Percentiles rank a stretch among this genome's conserved stretches.
These are phyloP conservation scores for Drosophila sordidula DNA, from an alignment of 2,888 invertebrate genomes.

Conservation along the genomic window DNA sequence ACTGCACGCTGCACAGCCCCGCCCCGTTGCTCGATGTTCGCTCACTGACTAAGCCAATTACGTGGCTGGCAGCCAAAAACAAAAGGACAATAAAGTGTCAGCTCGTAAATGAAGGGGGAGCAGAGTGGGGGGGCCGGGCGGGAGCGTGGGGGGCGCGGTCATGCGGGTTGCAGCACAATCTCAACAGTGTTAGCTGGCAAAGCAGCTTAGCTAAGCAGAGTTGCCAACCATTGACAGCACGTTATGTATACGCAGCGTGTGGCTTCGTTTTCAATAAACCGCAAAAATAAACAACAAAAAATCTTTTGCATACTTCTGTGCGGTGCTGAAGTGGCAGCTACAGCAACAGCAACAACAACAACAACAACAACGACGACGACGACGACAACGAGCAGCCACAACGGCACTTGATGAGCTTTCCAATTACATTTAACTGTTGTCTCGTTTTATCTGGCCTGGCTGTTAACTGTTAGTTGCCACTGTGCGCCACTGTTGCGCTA, in stretches of 20 bases:
- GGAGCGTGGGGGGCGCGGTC: too few relatives aligned
- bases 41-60: constrained; percentile 65
- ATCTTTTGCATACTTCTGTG: constrained; percentile 70
- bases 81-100: constrained; percentile 74
- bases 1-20: constrained; percentile 21
- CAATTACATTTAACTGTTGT: constrained; percentile 71
- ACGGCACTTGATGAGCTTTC: constrained; percentile 66
- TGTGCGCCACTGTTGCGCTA: constrained; percentile 37
- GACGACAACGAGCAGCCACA: constrained; percentile 24
- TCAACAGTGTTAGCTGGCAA: constrained; percentile 23
- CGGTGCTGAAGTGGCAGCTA: constrained; percentile 54
- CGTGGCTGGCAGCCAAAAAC: constrained; percentile 55
- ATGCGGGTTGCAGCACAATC: constrained; percentile 14
- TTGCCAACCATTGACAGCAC: constrained; percentile 30
- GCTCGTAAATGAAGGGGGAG: constrained; percentile 57
- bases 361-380: constrained; percentile 3
- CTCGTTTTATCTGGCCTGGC: constrained; percentile 34
- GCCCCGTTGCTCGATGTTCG: constrained; percentile 5
- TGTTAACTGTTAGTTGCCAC: constrained; percentile 52
- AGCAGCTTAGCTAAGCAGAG: constrained; percentile 68
- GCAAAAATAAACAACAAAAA: constrained; percentile 42
- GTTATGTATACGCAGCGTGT: constrained; percentile 49
- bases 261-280: constrained; percentile 67
- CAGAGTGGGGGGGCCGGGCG: too few relatives aligned
- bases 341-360: constrained; percentile 7